phyloP scores from a whole-genome alignment of 2,888 invertebrate genomes.

The Dicyrtomina minuta region DNA sequence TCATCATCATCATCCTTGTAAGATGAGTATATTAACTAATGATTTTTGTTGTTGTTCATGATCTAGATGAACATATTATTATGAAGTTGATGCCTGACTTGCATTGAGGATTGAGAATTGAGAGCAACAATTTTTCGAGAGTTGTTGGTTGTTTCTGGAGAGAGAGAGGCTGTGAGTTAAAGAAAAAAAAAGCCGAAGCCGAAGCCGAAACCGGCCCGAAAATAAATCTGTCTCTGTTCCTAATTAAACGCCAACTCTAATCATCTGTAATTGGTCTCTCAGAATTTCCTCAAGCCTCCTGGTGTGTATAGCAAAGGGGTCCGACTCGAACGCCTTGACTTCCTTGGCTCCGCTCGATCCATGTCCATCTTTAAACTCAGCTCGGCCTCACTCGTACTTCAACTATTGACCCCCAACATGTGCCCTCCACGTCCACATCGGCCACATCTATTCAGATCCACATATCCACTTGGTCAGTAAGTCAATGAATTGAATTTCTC shows the following conservation, averaged over 20 bases:
- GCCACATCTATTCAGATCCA: too few relatives aligned
- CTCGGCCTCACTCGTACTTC: constrained; percentile 22
- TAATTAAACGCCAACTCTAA: constrained; percentile 54
- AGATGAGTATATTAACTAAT: too few relatives aligned
- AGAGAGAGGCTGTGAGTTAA: too few relatives aligned
- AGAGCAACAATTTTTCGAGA: too few relatives aligned
- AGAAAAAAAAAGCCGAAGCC: constrained; percentile 13
- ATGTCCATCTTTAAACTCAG: constrained; percentile 41
- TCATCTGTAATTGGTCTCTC: constrained; percentile 53
- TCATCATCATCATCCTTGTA: too few relatives aligned
- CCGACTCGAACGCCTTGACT: constrained; percentile 42
- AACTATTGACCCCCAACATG: constrained; percentile 33
- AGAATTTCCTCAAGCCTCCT: constrained; percentile 47
- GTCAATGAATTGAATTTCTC: not conserved
- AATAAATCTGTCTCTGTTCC: constrained; percentile 54
- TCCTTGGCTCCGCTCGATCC: constrained; percentile 49
- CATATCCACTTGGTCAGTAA: constrained; percentile 25
- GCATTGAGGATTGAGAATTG: constrained; percentile 17
- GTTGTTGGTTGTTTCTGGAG: constrained; percentile 4
- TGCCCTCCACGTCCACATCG: constrained; percentile 21
- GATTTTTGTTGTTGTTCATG: too few relatives aligned
- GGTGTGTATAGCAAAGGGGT: constrained; percentile 49
- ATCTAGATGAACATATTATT: too few relatives aligned
- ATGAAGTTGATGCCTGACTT: too few relatives aligned
- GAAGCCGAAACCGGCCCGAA: too few relatives aligned